These are phyloP conservation scores for Drosophila suzukii DNA, from an alignment of 1,140 invertebrate genomes.

Conservation along the genomic window DNA sequence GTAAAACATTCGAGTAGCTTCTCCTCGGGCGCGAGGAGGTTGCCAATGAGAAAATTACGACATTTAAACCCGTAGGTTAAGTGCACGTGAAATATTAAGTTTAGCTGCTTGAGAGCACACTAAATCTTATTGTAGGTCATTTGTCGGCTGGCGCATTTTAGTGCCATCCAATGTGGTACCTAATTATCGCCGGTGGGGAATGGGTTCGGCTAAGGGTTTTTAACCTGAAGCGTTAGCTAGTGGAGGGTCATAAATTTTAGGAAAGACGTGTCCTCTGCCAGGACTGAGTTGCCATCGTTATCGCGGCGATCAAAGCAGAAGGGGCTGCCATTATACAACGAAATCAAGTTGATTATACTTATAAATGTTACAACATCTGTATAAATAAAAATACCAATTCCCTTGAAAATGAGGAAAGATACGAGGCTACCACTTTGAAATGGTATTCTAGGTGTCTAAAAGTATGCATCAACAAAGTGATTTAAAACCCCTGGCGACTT, in stretches of 20 bases:
- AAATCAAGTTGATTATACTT: background rate
- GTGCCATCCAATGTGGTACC: slow-evolving; percentile 10
- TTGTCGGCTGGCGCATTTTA: slow-evolving; percentile 79
- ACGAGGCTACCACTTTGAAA: too few relatives aligned
- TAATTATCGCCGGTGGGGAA: slow-evolving; percentile 38
- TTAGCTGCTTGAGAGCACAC: slow-evolving; percentile 76
- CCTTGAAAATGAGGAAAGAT: too few relatives aligned
- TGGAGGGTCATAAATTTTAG: slow-evolving; percentile 14
- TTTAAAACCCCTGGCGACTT: too few relatives aligned
- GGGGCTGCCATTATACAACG: background rate
- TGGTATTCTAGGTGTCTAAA: too few relatives aligned
- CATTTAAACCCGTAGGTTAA: slow-evolving; percentile 81
- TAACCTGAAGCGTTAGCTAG: background rate
- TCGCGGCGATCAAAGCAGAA: background rate
- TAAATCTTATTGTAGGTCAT: slow-evolving; percentile 79
- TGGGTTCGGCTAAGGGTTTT: slow-evolving; percentile 9
- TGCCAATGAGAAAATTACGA: slow-evolving; percentile 80
- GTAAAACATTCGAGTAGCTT: slow-evolving; percentile 72
- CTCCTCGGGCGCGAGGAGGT: slow-evolving; percentile 26
- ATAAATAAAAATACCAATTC: too few relatives aligned
- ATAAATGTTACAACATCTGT: too few relatives aligned
- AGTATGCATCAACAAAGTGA: too few relatives aligned
- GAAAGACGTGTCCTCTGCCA: slow-evolving; percentile 22
- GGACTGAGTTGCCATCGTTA: background rate
- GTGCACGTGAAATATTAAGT: slow-evolving; percentile 82